phyloP scores from a whole-genome alignment of 1,140 invertebrate species.

The Aphaenogaster floridana region DNA sequence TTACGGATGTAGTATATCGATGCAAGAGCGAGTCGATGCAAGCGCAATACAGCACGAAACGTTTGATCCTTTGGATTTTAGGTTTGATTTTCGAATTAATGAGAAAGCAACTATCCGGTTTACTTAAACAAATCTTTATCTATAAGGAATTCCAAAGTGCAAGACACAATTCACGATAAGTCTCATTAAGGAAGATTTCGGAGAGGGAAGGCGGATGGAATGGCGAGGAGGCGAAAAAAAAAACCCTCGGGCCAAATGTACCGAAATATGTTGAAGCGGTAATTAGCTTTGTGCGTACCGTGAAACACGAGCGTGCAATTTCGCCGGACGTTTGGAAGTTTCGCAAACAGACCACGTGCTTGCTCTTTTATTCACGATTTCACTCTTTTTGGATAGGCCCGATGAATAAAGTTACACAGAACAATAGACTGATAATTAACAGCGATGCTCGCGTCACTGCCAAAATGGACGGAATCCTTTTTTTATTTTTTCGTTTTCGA shows the following conservation, averaged over 20 bases:
- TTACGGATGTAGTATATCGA: slow-evolving; percentile 28
- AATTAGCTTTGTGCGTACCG: slow-evolving; percentile 77
- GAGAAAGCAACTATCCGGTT: not conserved
- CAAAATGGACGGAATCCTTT: slow-evolving; percentile 10
- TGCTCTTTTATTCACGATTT: slow-evolving; percentile 67
- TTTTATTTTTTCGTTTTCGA: not conserved
- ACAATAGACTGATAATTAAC: slow-evolving; percentile 54
- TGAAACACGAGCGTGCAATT: slow-evolving; percentile 70
- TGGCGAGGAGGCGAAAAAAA: slow-evolving; percentile 36
- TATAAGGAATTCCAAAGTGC: not conserved
- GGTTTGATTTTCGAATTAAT: not conserved
- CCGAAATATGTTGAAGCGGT: slow-evolving; percentile 73
- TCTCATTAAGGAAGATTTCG: slow-evolving; percentile 38
- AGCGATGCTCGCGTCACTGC: slow-evolving; percentile 23
- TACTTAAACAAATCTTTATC: not conserved
- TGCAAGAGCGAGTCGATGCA: not conserved
- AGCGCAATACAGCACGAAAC: not conserved
- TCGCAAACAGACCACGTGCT: slow-evolving; percentile 60
- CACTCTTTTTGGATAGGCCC: slow-evolving; percentile 55
- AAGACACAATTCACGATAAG: not conserved
- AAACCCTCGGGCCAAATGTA: slow-evolving; percentile 71
- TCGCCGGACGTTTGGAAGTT: slow-evolving; percentile 73
- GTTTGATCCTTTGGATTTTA: slow-evolving; percentile 2
- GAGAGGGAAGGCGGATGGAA: not conserved
- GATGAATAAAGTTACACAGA: slow-evolving; percentile 51